Percentiles rank a stretch among this genome's conserved stretches.
These are phyloP conservation scores for Achlya flavicornis DNA, from an alignment of 2,888 invertebrate genomes.

Conservation along the genomic window DNA sequence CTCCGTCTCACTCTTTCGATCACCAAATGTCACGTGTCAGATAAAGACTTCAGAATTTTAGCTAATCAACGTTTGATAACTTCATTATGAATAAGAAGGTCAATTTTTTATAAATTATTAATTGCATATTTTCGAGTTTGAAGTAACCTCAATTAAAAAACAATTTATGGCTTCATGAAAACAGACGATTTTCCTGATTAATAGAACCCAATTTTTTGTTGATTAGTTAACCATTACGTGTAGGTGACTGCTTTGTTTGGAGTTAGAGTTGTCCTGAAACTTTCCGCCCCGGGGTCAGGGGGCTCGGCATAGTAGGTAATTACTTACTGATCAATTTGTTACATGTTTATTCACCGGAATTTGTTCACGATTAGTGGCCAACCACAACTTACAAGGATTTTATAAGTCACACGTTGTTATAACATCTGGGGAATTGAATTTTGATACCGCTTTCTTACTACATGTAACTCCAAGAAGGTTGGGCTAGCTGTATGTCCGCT, in stretches of 20 bases:
- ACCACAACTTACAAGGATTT: slow-evolving; percentile 18
- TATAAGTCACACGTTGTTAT: neutral
- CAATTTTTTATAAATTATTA: neutral
- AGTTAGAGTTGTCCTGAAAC: slow-evolving; percentile 52
- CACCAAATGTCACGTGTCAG: no score
- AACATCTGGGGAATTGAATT: no score
- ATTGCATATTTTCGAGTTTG: neutral
- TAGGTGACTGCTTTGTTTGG: slow-evolving; percentile 38
- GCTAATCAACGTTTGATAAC: no score
- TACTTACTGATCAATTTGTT: slow-evolving; percentile 59
- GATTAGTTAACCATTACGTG: slow-evolving; percentile 19
- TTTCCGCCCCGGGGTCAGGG: slow-evolving; percentile 43
- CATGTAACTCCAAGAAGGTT: no score
- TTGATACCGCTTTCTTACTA: no score
- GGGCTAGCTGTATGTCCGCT: no score
- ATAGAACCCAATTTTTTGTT: slow-evolving; percentile 20
- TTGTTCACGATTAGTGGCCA: slow-evolving; percentile 20
- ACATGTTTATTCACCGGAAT: slow-evolving; percentile 44
- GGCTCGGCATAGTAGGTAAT: slow-evolving; percentile 58
- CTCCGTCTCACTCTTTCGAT: no score
- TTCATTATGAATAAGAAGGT: no score
- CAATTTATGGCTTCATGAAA: neutral
- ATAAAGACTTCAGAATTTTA: no score
- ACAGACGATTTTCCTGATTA: slow-evolving; percentile 12
- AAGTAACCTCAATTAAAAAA: neutral